phyloP scores from a whole-genome alignment of 2,888 invertebrate species.

The Trichogramma dendrolimi region DNA sequence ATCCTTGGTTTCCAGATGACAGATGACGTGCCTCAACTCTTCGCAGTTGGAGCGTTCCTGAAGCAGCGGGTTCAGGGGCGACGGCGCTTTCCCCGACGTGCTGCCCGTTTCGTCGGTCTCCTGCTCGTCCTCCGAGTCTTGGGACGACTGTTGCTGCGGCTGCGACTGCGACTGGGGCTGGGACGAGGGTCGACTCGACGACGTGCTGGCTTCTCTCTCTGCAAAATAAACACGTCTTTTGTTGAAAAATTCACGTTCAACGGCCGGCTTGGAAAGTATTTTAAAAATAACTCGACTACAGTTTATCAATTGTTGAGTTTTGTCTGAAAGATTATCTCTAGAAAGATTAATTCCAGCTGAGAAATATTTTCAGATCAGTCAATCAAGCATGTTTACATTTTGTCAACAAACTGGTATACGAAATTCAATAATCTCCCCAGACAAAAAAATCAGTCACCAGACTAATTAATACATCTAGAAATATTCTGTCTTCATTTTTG shows the following conservation, averaged over 20 bases:
- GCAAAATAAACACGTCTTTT: constrained; percentile 28
- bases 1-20: constrained; percentile 75
- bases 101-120: constrained; percentile 50
- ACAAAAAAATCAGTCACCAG: too few relatives aligned
- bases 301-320: too few relatives aligned
- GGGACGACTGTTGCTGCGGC: constrained; percentile 41
- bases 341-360: too few relatives aligned
- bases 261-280: too few relatives aligned
- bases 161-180: constrained; percentile 16
- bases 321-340: too few relatives aligned
- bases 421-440: too few relatives aligned
- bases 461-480: too few relatives aligned
- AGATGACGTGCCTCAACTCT: constrained; percentile 63
- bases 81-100: constrained; percentile 48
- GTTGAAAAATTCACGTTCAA: background rate
- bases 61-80: constrained; percentile 56
- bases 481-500: too few relatives aligned
- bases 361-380: too few relatives aligned
- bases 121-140: constrained; percentile 46
- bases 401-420: too few relatives aligned
- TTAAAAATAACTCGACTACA: too few relatives aligned
- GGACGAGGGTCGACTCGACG: constrained; percentile 5
- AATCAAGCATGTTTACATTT: too few relatives aligned
- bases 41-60: constrained; percentile 54
- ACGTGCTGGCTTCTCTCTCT: constrained; percentile 44